phyloP scores from a whole-genome alignment of 2,113 vertebrate genomes.

The Callospermophilus lateralis region DNA sequence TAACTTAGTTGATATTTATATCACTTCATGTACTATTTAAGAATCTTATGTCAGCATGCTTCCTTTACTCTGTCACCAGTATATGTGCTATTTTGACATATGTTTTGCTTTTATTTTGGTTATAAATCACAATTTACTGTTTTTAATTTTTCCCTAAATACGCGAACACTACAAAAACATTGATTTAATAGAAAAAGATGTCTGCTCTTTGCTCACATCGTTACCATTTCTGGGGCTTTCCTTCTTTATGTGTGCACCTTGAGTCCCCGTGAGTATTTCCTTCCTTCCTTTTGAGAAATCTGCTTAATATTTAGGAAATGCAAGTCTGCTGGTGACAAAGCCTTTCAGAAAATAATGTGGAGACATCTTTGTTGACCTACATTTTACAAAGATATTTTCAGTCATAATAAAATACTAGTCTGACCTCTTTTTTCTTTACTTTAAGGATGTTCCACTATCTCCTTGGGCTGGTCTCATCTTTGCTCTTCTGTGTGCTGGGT shows the following conservation, averaged over 20 bases:
- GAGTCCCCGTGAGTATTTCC: background rate
- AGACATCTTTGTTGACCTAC: background rate
- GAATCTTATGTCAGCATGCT: no score
- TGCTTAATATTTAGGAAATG: background rate
- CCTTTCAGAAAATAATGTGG: background rate
- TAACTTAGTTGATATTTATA: no score
- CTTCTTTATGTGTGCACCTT: no score
- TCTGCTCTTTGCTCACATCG: background rate
- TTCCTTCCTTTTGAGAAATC: background rate
- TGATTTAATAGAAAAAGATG: background rate
- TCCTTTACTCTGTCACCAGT: no score
- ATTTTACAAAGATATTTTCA: background rate
- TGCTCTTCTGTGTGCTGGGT: background rate
- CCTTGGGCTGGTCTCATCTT: background rate
- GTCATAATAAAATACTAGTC: background rate
- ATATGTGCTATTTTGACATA: no score
- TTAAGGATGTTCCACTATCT: background rate
- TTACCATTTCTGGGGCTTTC: background rate
- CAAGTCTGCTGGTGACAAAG: background rate
- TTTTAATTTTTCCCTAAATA: no score
- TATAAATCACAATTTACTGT: no score
- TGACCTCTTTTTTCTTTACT: background rate
- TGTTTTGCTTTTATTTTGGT: no score
- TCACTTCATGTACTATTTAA: no score
- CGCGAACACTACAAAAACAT: background rate